Conservation (phyloP, 2,113 vertebrate species). For the Aspidoscelis tigris region DNA sequence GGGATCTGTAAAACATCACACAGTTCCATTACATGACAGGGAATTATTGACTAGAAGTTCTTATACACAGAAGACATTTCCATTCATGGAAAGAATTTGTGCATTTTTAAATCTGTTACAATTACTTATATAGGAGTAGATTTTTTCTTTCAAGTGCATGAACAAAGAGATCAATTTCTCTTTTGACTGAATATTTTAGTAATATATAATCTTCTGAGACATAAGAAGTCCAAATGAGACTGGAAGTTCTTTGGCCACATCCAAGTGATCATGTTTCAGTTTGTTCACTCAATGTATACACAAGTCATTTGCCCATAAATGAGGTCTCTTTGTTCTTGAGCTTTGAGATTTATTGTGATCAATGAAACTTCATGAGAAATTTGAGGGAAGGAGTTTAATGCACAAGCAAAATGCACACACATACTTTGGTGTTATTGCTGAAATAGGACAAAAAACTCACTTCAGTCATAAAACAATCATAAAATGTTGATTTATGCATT, state of each 20-base stretch:
- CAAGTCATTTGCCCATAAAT: too few relatives aligned
- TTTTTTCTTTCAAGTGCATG: not conserved
- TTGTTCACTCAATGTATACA: too few relatives aligned
- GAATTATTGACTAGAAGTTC: not conserved
- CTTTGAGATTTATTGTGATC: too few relatives aligned
- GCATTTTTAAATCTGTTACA: not conserved
- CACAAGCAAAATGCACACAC: not conserved
- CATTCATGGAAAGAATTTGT: not conserved
- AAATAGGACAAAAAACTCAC: not conserved
- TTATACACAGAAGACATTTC: not conserved
- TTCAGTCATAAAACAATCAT: not conserved
- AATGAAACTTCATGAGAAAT: too few relatives aligned
- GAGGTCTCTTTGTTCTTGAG: too few relatives aligned
- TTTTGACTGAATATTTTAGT: not conserved
- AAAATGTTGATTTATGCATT: too few relatives aligned
- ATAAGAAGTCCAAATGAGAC: not conserved
- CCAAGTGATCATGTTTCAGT: too few relatives aligned
- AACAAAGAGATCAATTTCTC: not conserved
- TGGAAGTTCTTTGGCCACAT: too few relatives aligned
- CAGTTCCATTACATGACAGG: too few relatives aligned
- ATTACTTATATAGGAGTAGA: not conserved
- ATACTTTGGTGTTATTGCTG: too few relatives aligned
- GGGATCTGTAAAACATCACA: too few relatives aligned
- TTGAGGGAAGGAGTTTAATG: not conserved
- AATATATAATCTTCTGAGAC: not conserved